These are phyloP conservation scores for Mormyrops attenuatus DNA, from an alignment of 2,797 vertebrate species.

Conservation along the genomic window DNA sequence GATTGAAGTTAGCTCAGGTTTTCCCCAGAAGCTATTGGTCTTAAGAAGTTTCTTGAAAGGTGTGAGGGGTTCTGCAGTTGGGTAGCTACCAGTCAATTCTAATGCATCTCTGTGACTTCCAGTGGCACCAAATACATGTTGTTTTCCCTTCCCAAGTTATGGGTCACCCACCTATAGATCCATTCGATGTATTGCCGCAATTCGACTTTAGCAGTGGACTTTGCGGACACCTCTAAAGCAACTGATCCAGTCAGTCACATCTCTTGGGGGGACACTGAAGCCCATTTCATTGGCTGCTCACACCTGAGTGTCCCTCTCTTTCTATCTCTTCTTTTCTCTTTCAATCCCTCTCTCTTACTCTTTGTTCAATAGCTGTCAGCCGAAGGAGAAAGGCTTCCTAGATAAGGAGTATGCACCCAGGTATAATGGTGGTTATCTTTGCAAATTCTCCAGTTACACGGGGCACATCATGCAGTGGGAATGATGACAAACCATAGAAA, in stretches of 20 bases:
- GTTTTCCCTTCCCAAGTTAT: constrained; percentile 28
- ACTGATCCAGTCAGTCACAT: constrained; percentile 20
- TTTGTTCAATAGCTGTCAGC: neutral
- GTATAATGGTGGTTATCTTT: too few species aligned
- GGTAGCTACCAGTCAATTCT: constrained; percentile 42
- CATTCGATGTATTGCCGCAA: constrained; percentile 46
- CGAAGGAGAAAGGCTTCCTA: neutral
- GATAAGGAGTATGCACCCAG: neutral
- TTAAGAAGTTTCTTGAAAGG: neutral
- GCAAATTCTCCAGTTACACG: neutral
- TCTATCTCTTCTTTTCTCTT: constrained; percentile 12
- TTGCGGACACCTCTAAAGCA: constrained; percentile 30
- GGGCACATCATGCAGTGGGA: neutral
- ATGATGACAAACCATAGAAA: neutral
- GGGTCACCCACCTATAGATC: constrained; percentile 45
- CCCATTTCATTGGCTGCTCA: constrained; percentile 14
- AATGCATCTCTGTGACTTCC: constrained; percentile 49
- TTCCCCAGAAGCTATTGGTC: neutral
- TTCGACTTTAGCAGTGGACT: constrained; percentile 49
- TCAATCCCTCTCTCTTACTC: constrained; percentile 15
- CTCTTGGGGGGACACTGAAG: constrained; percentile 39
- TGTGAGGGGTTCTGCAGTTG: neutral
- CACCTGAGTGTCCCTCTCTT: neutral
- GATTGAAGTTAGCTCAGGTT: neutral
- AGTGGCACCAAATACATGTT: constrained; percentile 36